Conservation (phyloP, 1,140 invertebrate genomes). For the Coenobita brevimanus region DNA sequence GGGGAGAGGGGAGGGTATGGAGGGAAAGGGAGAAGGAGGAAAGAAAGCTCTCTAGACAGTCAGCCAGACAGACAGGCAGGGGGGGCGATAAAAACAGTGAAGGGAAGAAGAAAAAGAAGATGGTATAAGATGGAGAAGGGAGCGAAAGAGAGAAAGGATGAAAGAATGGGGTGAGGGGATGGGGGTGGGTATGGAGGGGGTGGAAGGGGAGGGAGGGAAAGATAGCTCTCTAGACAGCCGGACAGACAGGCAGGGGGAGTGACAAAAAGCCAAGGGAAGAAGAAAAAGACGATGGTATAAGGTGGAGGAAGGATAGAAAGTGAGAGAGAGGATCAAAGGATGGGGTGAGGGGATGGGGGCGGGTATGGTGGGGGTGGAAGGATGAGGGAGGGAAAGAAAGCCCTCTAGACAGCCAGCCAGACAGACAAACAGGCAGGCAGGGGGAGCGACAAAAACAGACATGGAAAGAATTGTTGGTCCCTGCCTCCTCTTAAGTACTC, state of each 20-base stretch:
- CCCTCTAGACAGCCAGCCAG: too few species aligned
- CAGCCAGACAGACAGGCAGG: background rate
- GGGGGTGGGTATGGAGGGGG: background rate
- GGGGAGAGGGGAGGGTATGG: background rate
- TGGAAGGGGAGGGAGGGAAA: background rate
- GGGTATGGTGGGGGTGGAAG: too few species aligned
- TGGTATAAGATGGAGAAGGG: background rate
- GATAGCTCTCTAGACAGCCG: too few species aligned
- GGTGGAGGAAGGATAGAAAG: too few species aligned
- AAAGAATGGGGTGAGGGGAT: background rate
- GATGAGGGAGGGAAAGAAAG: too few species aligned
- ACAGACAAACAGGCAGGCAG: too few species aligned
- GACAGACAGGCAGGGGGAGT: background rate
- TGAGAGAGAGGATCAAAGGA: too few species aligned
- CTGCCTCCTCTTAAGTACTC: conserved; percentile 11
- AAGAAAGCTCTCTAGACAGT: too few species aligned
- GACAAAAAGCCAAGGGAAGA: background rate
- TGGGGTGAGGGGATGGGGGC: too few species aligned
- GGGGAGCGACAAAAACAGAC: background rate
- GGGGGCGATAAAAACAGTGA: background rate
- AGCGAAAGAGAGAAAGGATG: background rate
- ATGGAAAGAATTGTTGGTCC: conserved; percentile 16
- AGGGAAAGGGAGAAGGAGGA: too few species aligned
- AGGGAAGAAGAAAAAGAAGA: background rate
- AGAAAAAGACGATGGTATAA: too few species aligned